Evolutionary conservation across 2,797 vertebrate genomes (phyloP).

Genomic region (Chelon labrosus): DNA sequence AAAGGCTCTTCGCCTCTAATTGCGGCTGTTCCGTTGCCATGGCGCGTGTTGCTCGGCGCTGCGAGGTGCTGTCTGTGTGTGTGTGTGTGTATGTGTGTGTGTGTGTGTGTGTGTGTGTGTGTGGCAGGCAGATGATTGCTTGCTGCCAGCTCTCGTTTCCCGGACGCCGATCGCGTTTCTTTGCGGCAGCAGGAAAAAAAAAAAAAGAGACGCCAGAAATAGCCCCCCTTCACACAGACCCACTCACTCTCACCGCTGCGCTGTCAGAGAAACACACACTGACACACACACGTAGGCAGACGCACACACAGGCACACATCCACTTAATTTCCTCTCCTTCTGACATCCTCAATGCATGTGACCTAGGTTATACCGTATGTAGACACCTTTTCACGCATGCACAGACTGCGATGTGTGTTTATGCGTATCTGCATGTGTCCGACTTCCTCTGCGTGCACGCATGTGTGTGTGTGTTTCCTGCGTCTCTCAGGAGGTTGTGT

Average conservation of each 20-base stretch:
- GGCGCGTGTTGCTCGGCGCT: constrained; percentile 81
- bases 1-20: constrained; percentile 85
- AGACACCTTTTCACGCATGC: constrained; percentile 50
- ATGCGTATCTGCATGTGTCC: constrained; percentile 43
- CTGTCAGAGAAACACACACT: constrained; percentile 60
- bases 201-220: constrained; percentile 81
- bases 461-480: constrained; percentile 57
- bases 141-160: constrained; percentile 85
- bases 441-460: constrained; percentile 44
- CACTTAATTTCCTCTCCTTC: constrained; percentile 61
- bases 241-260: constrained; percentile 76
- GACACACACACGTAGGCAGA: constrained; percentile 41
- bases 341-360: constrained; percentile 66
- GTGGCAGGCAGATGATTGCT: constrained; percentile 82
- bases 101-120: constrained; percentile 23
- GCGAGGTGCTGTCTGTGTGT: constrained; percentile 69
- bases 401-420: constrained; percentile 32
- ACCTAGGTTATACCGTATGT: constrained; percentile 55
- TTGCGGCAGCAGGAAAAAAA: constrained; percentile 77
- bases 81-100: constrained; percentile 46
- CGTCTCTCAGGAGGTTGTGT: constrained; percentile 70
- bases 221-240: constrained; percentile 80
- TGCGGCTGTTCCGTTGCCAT: constrained; percentile 86
- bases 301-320: constrained; percentile 46
- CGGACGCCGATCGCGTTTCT: constrained; percentile 84